phyloP scores from a whole-genome alignment of 2,888 invertebrate genomes.

The Pyralis farinalis region DNA sequence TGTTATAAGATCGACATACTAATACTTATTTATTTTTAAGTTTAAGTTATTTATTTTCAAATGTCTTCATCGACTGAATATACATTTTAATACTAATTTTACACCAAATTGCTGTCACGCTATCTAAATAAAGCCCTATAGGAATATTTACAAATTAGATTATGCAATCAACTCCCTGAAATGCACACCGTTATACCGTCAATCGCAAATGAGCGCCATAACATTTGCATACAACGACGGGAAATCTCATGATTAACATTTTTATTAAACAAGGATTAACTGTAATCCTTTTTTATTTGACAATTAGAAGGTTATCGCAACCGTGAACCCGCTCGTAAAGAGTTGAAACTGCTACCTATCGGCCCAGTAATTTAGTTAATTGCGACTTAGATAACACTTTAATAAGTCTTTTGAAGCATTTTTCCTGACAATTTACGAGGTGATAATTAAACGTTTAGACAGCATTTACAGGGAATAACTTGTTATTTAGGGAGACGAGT shows the following conservation, averaged over 20 bases:
- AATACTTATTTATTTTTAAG: too few relatives aligned
- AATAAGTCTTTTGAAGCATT: constrained; percentile 45
- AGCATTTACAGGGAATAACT: constrained; percentile 13
- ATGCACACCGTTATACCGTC: constrained; percentile 24
- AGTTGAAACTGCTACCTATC: constrained; percentile 72
- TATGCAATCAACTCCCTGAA: neutral
- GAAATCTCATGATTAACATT: constrained; percentile 77
- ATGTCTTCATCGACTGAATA: too few relatives aligned
- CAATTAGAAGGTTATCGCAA: constrained; percentile 77
- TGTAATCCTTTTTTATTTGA: constrained; percentile 79
- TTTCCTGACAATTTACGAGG: constrained; percentile 39
- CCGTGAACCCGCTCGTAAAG: constrained; percentile 68
- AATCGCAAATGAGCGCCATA: constrained; percentile 48
- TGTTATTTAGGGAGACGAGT: constrained; percentile 1
- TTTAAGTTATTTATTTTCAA: too few relatives aligned
- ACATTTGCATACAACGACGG: constrained; percentile 71
- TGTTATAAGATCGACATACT: too few relatives aligned
- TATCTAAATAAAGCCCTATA: too few relatives aligned
- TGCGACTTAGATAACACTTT: constrained; percentile 56
- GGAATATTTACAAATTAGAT: constrained; percentile 4
- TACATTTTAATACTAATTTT: too few relatives aligned
- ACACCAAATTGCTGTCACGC: too few relatives aligned
- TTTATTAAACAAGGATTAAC: constrained; percentile 78
- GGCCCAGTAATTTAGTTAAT: constrained; percentile 68
- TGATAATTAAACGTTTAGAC: constrained; percentile 38